These are phyloP conservation scores for Hylaeus volcanicus DNA, from an alignment of 1,140 invertebrate species.

Conservation along the genomic window DNA sequence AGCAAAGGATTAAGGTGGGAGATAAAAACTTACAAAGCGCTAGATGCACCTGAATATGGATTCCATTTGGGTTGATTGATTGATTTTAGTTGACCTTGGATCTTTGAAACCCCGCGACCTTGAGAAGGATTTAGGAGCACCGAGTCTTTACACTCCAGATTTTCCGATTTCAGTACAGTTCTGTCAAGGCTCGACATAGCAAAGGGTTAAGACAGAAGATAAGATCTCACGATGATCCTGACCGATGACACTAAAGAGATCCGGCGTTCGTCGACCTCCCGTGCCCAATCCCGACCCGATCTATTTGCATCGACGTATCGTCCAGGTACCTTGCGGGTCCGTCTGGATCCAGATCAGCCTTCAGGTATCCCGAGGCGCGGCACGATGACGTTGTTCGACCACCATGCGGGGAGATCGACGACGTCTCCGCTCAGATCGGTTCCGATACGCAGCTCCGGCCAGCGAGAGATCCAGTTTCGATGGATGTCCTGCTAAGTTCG, in stretches of 20 bases:
- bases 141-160: too few relatives aligned
- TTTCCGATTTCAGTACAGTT: too few relatives aligned
- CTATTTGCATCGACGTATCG: constrained; percentile 50
- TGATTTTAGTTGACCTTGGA: neutral
- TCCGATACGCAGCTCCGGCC: constrained; percentile 35
- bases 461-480: constrained; percentile 41
- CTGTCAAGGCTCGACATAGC: too few relatives aligned
- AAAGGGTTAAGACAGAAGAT: too few relatives aligned
- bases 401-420: constrained; percentile 16
- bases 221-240: neutral
- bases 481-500: constrained; percentile 43
- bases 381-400: neutral
- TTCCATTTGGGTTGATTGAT: too few relatives aligned
- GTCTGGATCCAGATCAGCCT: neutral
- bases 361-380: neutral
- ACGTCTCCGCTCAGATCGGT: constrained; percentile 26
- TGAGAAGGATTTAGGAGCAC: too few relatives aligned
- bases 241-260: constrained; percentile 48
- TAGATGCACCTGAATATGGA: too few relatives aligned
- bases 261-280: constrained; percentile 34
- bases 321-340: neutral
- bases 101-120: neutral
- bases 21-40: too few relatives aligned
- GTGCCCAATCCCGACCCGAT: constrained; percentile 39
- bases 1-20: too few relatives aligned